phyloP scores from a whole-genome alignment of 2,797 vertebrate genomes.

The Bryconaethiops microstoma region DNA sequence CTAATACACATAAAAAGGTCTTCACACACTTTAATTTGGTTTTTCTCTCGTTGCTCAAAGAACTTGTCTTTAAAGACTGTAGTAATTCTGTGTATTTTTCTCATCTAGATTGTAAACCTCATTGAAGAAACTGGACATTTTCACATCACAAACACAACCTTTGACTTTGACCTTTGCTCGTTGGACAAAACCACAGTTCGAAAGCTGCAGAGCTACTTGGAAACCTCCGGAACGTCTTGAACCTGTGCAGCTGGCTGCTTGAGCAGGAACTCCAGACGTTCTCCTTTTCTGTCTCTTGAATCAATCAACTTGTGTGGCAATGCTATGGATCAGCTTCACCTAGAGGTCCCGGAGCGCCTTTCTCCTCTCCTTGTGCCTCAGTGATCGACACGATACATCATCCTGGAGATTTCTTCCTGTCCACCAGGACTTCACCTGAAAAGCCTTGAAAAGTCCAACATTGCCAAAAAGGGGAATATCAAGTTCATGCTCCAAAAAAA shows the following conservation, averaged over 20 bases:
- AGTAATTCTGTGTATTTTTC: slow-evolving; percentile 14
- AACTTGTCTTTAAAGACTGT: too few species aligned
- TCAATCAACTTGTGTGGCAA: slow-evolving; percentile 68
- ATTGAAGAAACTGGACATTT: slow-evolving; percentile 99
- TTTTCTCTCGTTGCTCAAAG: neutral
- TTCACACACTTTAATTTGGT: neutral
- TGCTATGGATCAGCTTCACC: slow-evolving; percentile 71
- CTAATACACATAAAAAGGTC: too few species aligned
- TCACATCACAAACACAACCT: slow-evolving; percentile 98
- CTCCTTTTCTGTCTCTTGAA: slow-evolving; percentile 40
- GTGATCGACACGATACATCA: slow-evolving; percentile 60
- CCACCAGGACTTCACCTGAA: slow-evolving; percentile 86
- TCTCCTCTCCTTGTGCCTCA: slow-evolving; percentile 53
- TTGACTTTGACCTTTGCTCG: slow-evolving; percentile 99
- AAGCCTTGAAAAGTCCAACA: slow-evolving; percentile 86
- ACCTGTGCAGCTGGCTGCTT: slow-evolving; percentile 75
- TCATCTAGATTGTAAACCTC: slow-evolving; percentile 94
- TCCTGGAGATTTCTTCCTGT: slow-evolving; percentile 76
- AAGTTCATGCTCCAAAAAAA: slow-evolving; percentile 55
- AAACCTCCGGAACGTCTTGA: slow-evolving; percentile 90
- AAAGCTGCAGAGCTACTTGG: slow-evolving; percentile 98
- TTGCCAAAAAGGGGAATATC: slow-evolving; percentile 51
- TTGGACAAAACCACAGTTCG: slow-evolving; percentile 97
- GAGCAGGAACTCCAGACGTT: slow-evolving; percentile 56
- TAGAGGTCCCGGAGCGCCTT: slow-evolving; percentile 72